Evolutionary conservation across 1,140 invertebrate species (phyloP), one percentile per base, ranked within the genome.

Genomic region (Bicyclus anynana): DNA sequence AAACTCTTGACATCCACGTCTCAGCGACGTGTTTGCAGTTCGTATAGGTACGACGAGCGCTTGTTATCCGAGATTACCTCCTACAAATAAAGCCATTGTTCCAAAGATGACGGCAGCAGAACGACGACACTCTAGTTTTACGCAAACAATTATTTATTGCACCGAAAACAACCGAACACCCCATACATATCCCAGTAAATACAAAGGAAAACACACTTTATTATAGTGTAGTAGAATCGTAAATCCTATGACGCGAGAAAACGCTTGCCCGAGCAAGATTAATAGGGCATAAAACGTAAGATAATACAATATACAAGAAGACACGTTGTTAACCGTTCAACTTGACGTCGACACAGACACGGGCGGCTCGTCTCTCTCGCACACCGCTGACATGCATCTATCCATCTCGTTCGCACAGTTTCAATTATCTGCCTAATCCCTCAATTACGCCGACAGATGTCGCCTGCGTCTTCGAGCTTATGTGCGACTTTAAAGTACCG

Each of bases 391-490:
- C 17, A 20, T 5, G 21, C 38, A 49, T 68, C 55, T 48, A 46
- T 57, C 46, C 26, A 20, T 81, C 76, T 72, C 72, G 20, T 49
- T 82, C 69, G 64, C 72, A 71, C 84, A 68, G 74, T 88, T 88
- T 88, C 85, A 88, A 88, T 88, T 88, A 88, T 86, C 81, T 84
- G 73, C 73, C 72, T 88, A 88, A 88, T 88, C 85, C 85, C 79
- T 88, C 85, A 88, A 88, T 88, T 88, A 88, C 80, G 74, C 59
- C 78, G 83, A 86, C 85, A 88, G 85, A 88, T 88, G 85, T 86
- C 83, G 81, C 76, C 62, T 71, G 77, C 82, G 84, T 85, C 82
- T 87, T 83, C 77, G 71, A 79, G 82, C 84, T 87, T 87, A 84
- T 79, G 77, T 80, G 84, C 76, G 67, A 80, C 74, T 87, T 87